Percentiles rank a stretch among this genome's conserved stretches.
Evolutionary conservation across 2,113 vertebrate species (phyloP).

Genomic region (Anolis carolinensis): DNA sequence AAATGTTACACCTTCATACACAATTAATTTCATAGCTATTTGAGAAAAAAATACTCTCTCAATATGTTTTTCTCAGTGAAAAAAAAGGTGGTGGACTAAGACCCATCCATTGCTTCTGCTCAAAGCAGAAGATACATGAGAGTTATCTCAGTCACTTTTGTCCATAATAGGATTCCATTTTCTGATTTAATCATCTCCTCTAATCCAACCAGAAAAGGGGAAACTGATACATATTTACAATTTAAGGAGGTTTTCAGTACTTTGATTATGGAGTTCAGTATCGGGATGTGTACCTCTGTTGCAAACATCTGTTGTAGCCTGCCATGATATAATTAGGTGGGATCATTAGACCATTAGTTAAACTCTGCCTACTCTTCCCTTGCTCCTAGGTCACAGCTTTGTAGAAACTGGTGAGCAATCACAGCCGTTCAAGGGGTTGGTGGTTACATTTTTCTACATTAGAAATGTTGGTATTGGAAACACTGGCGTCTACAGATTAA

Average conservation of each 20-base stretch:
- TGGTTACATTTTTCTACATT: slow-evolving; percentile 37
- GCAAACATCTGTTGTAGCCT: not conserved
- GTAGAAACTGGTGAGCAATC: slow-evolving; percentile 41
- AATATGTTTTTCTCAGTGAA: slow-evolving; percentile 55
- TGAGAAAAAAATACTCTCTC: slow-evolving; percentile 54
- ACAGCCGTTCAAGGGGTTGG: slow-evolving; percentile 40
- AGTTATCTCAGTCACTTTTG: slow-evolving; percentile 9
- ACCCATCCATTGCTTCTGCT: slow-evolving; percentile 38
- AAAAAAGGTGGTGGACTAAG: slow-evolving; percentile 43
- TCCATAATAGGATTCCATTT: slow-evolving; percentile 32
- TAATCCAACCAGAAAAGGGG: not conserved
- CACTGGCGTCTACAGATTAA: slow-evolving; percentile 73
- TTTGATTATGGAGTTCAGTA: slow-evolving; percentile 35
- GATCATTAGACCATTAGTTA: slow-evolving; percentile 38
- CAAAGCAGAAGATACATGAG: slow-evolving; percentile 40
- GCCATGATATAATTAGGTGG: slow-evolving; percentile 32
- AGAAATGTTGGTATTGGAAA: slow-evolving; percentile 48
- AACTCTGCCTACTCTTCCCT: slow-evolving; percentile 45
- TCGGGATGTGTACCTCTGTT: slow-evolving; percentile 20
- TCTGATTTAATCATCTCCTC: not conserved
- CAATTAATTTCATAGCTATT: slow-evolving; percentile 65
- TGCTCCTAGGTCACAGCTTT: slow-evolving; percentile 28
- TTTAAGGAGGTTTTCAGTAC: not conserved
- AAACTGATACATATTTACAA: slow-evolving; percentile 38
- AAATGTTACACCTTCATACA: slow-evolving; percentile 73